Percentiles rank a stretch among this genome's conserved stretches.
These are phyloP conservation scores for Oncorhynchus nerka DNA, from an alignment of 2,113 vertebrate species.

Conservation along the genomic window DNA sequence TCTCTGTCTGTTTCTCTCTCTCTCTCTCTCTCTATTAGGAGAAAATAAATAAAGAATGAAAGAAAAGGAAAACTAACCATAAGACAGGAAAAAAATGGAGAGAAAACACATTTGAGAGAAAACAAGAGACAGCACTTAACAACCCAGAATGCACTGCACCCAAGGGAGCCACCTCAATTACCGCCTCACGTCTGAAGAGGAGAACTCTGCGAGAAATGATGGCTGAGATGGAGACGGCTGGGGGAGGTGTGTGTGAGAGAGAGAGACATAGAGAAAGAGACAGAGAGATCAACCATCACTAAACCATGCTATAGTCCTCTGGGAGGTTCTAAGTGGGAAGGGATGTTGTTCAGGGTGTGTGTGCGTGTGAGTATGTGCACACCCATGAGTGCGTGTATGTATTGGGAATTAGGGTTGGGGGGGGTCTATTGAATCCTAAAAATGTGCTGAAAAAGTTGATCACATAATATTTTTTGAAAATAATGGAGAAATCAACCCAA, in stretches of 20 bases:
- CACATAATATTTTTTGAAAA: too few relatives aligned
- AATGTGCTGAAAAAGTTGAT: too few relatives aligned
- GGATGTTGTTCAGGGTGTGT: constrained; percentile 70
- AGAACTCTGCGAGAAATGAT: constrained; percentile 79
- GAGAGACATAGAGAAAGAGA: constrained; percentile 29
- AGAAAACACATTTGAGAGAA: constrained; percentile 71
- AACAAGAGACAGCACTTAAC: constrained; percentile 85
- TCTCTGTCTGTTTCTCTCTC: too few relatives aligned
- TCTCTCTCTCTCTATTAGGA: too few relatives aligned
- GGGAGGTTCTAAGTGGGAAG: constrained; percentile 77
- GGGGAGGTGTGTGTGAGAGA: constrained; percentile 35
- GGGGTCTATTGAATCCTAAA: too few relatives aligned
- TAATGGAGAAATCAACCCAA: too few relatives aligned
- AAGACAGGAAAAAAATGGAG: constrained; percentile 58
- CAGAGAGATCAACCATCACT: constrained; percentile 60
- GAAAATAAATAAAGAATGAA: constrained; percentile 58
- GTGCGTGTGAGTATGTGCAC: constrained; percentile 21
- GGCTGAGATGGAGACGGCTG: constrained; percentile 67
- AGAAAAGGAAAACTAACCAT: constrained; percentile 60
- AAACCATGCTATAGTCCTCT: constrained; percentile 64
- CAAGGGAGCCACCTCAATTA: constrained; percentile 83
- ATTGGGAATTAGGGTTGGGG: too few relatives aligned
- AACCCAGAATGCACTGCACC: constrained; percentile 80
- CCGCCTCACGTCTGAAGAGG: constrained; percentile 78
- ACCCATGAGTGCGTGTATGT: not conserved